Evolutionary conservation across 1,140 invertebrate genomes (phyloP).

Genomic region (Hyles euphorbiae): DNA sequence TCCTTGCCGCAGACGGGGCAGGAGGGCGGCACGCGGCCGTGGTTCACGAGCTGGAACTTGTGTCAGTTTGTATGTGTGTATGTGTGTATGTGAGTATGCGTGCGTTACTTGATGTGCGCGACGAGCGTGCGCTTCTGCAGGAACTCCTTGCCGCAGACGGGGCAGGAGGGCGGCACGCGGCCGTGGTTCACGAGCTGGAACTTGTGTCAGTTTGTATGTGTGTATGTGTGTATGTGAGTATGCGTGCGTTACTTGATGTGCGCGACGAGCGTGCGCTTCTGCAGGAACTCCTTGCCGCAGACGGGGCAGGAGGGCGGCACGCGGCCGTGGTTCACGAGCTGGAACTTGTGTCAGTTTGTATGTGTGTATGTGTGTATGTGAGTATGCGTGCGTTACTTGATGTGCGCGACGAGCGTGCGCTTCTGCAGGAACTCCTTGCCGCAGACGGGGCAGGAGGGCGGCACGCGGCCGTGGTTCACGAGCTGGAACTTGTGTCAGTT

Average conservation of each 20-base stretch:
- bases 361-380: too few species aligned
- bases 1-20: slow-evolving; percentile 89
- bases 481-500: slow-evolving; percentile 91
- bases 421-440: slow-evolving; percentile 91
- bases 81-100: too few species aligned
- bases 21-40: slow-evolving; percentile 86
- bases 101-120: slow-evolving; percentile 83
- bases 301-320: slow-evolving; percentile 87
- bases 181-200: slow-evolving; percentile 90
- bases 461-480: slow-evolving; percentile 87
- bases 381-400: slow-evolving; percentile 76
- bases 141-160: slow-evolving; percentile 89
- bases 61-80: too few species aligned
- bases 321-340: slow-evolving; percentile 87
- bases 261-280: slow-evolving; percentile 86
- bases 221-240: too few species aligned
- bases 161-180: slow-evolving; percentile 86
- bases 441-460: slow-evolving; percentile 87
- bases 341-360: too few species aligned
- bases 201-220: too few species aligned
- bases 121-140: slow-evolving; percentile 87
- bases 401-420: slow-evolving; percentile 85
- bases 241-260: slow-evolving; percentile 81
- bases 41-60: slow-evolving; percentile 90
- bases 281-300: slow-evolving; percentile 89